phyloP scores from a whole-genome alignment of 2,888 invertebrate species.

The Yponomeuta sedellus region DNA sequence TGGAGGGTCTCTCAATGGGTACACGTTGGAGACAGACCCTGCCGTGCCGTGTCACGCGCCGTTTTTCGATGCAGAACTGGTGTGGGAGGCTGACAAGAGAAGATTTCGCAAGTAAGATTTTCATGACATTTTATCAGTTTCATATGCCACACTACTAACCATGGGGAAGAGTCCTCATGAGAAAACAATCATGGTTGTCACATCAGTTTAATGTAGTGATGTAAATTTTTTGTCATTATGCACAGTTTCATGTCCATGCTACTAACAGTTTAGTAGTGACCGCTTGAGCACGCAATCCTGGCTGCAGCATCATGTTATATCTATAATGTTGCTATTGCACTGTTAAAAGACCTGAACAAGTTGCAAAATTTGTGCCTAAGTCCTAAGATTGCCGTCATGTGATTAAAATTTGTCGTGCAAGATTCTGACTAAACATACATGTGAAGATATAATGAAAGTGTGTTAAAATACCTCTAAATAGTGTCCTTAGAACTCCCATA shows the following conservation, averaged over 20 bases:
- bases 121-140: background rate
- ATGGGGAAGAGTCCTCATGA: no score
- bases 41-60: constrained; percentile 76
- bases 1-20: constrained; percentile 79
- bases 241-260: no score
- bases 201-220: no score
- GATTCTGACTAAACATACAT: background rate
- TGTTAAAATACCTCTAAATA: background rate
- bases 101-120: constrained; percentile 77
- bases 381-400: no score
- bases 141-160: no score
- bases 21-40: constrained; percentile 81
- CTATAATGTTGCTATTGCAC: background rate
- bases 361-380: no score
- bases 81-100: constrained; percentile 87
- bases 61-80: constrained; percentile 82
- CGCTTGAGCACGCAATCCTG: no score
- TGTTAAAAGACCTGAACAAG: background rate
- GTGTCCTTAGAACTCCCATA: background rate
- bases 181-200: no score
- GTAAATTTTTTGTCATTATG: no score
- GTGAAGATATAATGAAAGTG: background rate
- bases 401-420: background rate
- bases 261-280: no score
- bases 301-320: background rate